Evolutionary conservation across 64 coral and sea anemone genomes (phyloP).

Genomic region (Pocillopora damicornis): DNA sequence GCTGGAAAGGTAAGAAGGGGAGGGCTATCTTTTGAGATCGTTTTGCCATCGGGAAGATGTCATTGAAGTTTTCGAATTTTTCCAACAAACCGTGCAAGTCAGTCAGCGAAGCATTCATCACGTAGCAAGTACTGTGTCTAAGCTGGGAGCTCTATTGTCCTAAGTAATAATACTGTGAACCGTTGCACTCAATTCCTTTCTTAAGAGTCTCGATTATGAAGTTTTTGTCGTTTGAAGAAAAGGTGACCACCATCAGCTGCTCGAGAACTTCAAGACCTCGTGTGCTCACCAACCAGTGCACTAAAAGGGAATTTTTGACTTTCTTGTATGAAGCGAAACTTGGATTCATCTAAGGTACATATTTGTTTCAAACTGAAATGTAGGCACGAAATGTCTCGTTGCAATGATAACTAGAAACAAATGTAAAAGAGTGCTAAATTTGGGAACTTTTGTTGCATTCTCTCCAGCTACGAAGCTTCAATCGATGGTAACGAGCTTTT

Average conservation of each 20-base stretch:
- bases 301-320: slow-evolving; percentile 13
- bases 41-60: slow-evolving; percentile 30
- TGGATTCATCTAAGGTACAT: too few species aligned
- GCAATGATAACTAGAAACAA: too few species aligned
- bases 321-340: slow-evolving; percentile 1
- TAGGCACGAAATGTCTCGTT: too few species aligned
- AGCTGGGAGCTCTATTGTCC: slow-evolving; percentile 43
- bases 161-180: slow-evolving; percentile 41
- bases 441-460: background rate
- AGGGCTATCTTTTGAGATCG: slow-evolving; percentile 48
- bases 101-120: slow-evolving; percentile 42
- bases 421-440: background rate
- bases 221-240: background rate
- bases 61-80: slow-evolving; percentile 60
- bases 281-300: background rate
- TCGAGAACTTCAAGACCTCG: background rate
- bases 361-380: too few species aligned
- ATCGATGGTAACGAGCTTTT: too few species aligned
- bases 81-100: slow-evolving; percentile 67
- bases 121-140: slow-evolving; percentile 55
- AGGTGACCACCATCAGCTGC: slow-evolving; percentile 6
- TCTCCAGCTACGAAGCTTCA: too few species aligned
- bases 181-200: slow-evolving; percentile 33
- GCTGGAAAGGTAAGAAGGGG: slow-evolving; percentile 49
- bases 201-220: slow-evolving; percentile 27